Conservation (phyloP, 1,140 invertebrate genomes). For the Coelopa frigida region DNA sequence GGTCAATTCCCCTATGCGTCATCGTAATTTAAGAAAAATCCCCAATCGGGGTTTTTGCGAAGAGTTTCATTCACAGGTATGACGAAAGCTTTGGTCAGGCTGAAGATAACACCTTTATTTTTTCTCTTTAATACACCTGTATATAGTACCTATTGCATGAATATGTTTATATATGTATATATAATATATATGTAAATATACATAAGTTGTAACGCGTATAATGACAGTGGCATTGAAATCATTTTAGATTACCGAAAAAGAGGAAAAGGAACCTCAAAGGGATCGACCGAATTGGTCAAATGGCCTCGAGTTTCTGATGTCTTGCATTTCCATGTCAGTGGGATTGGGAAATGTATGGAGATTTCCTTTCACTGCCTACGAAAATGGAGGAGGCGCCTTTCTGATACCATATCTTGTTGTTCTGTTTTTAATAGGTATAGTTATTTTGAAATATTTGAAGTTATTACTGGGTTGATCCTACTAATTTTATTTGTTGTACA, state of each 20-base stretch:
- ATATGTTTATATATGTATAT: no score
- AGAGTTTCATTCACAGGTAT: no score
- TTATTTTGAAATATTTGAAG: neutral
- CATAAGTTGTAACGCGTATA: no score
- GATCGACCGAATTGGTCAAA: constrained; percentile 71
- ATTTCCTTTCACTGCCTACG: constrained; percentile 79
- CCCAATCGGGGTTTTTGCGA: no score
- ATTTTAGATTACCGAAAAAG: constrained; percentile 20
- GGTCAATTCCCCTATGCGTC: no score
- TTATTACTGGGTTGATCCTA: neutral
- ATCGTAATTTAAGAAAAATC: no score
- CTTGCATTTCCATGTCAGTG: constrained; percentile 82
- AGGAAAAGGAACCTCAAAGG: constrained; percentile 8
- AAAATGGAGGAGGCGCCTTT: constrained; percentile 67
- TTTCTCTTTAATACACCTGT: no score
- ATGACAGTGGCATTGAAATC: no score
- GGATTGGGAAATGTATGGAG: constrained; percentile 60
- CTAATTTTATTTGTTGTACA: neutral
- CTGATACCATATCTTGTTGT: constrained; percentile 79
- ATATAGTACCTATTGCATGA: no score
- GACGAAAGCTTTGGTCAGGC: no score
- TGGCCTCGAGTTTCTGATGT: constrained; percentile 79
- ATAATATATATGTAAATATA: no score
- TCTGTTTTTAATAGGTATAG: constrained; percentile 68
- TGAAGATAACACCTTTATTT: no score